A percentile compares a stretch with the other conserved stretches of the same genome.
Evolutionary conservation across 2,113 vertebrate species (phyloP).

Genomic region (Ceyx melanurus): DNA sequence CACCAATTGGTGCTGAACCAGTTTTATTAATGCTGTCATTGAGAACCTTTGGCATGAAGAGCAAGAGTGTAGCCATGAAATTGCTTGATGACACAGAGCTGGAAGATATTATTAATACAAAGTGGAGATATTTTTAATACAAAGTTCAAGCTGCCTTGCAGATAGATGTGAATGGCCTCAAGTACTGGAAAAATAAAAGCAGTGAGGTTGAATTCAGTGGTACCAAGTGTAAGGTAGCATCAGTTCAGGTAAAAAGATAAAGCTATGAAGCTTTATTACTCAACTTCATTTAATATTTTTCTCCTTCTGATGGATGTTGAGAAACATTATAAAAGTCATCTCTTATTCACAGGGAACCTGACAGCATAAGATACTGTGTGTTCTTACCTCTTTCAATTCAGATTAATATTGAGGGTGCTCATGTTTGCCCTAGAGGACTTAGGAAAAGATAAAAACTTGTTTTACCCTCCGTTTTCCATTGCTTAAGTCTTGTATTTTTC

Average conservation of each 20-base stretch:
- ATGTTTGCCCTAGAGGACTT: not conserved
- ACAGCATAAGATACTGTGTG: not conserved
- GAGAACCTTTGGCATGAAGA: slow-evolving; percentile 1
- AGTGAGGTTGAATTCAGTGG: not conserved
- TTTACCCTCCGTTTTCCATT: not conserved
- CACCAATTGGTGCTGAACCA: not conserved
- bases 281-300: not conserved
- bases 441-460: not conserved
- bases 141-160: not conserved
- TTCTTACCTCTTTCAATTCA: not conserved
- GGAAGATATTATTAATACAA: not conserved
- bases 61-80: not conserved
- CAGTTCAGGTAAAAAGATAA: not conserved
- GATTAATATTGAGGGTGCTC: not conserved
- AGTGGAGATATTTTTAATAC: not conserved
- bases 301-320: not conserved
- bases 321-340: not conserved
- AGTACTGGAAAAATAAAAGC: slow-evolving; percentile 8
- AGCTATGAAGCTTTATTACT: not conserved
- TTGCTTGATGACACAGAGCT: not conserved
- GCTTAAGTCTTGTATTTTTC: not conserved
- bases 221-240: not conserved
- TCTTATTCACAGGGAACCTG: not conserved
- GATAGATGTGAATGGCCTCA: not conserved
- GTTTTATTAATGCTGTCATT: slow-evolving; percentile 13